phyloP scores from a whole-genome alignment of 2,797 vertebrate genomes.

The Sparus aurata region DNA sequence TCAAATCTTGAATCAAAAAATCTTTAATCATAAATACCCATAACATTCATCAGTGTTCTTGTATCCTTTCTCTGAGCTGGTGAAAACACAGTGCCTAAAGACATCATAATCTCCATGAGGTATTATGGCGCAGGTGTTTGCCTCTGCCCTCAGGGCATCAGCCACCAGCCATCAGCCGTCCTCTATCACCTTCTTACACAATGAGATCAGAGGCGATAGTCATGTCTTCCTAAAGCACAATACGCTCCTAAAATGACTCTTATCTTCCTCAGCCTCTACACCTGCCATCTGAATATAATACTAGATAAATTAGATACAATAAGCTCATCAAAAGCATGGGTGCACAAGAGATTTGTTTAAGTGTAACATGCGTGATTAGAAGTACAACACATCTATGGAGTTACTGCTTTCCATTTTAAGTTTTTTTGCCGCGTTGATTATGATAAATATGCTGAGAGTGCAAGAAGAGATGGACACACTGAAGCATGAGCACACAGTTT shows the following conservation, averaged over 20 bases:
- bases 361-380: not conserved
- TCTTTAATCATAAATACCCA: no score
- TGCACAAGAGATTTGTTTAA: not conserved
- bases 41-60: no score
- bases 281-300: not conserved
- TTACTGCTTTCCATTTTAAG: not conserved
- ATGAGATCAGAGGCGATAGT: not conserved
- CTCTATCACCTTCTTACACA: slow-evolving; percentile 19
- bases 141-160: slow-evolving; percentile 10
- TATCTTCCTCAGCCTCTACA: not conserved
- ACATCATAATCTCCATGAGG: not conserved
- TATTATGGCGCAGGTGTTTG: slow-evolving; percentile 18
- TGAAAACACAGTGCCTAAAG: not conserved
- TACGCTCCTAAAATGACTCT: not conserved
- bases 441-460: not conserved
- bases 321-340: no score
- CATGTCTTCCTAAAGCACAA: not conserved
- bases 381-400: not conserved
- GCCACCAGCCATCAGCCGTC: not conserved
- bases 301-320: not conserved
- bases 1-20: not conserved
- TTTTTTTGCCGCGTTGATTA: not conserved
- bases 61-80: not conserved
- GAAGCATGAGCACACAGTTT: not conserved
- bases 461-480: not conserved